Evolutionary conservation across 2,888 invertebrate genomes (phyloP), one percentile per base, ranked within the genome.

Genomic region (Nephrotoma flavescens): DNA sequence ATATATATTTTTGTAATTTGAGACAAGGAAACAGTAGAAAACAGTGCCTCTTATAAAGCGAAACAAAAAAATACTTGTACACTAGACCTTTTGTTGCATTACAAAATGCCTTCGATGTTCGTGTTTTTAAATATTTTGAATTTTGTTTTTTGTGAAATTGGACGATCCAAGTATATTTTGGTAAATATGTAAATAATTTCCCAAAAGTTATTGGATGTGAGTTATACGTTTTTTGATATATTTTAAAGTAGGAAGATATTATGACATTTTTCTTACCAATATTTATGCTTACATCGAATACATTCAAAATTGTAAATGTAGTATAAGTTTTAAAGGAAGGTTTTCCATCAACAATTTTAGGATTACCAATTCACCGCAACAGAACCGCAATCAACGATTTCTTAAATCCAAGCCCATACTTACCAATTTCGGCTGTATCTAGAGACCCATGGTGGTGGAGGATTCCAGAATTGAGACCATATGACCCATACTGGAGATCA

Each of bases 381-480:
- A 41, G 84, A 9, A 84, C 91, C 90, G 90, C 90, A 88, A 90
- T 91, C 88, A 92, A 93, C 91, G 95, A 96, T 91, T 93, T 97
- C 91, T 93, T 97, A 92, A 95, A 96, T 92, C 97, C 97, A 88
- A 95, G 95, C 90, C 95, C 96, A 87, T 93, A 93, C 90, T 93
- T 96, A 90, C 97, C 97, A 87, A 93, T 96, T 91, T 96, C 96
- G 89, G 94, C 96, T 89, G 95, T 96, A 92, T 95, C 95, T 89
- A 95, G 96, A 91, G 97, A 97, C 93, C 97, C 97, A 90, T 97
- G 96, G 95, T 97, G 97, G 97, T 95, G 95, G 94, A 94, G 95
- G 92, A 94, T 96, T 92, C 96, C 96, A 89, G 95, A 95, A 92
- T 94, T 96, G 92, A 94, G 94, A 91, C 97, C 97, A 89, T 93